Evolutionary conservation across 2,797 vertebrate genomes (phyloP).

Genomic region (Anguilla anguilla): DNA sequence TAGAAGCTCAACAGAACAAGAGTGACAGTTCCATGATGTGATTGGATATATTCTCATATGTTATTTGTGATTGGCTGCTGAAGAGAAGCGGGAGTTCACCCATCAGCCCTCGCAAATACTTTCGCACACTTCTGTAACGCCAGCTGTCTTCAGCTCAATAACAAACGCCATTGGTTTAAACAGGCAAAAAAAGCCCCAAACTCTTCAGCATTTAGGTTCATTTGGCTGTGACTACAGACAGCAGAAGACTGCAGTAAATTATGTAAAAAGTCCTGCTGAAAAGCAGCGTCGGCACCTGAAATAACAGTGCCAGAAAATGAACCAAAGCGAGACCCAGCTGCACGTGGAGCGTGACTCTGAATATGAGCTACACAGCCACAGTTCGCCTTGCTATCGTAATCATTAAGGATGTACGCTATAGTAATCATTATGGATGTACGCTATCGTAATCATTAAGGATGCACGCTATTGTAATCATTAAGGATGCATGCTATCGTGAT

Average conservation of each 20-base stretch:
- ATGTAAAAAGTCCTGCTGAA: slow-evolving; percentile 12
- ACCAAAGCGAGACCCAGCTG: neutral
- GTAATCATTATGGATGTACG: too few species aligned
- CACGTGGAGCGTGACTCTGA: neutral
- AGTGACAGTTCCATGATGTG: neutral
- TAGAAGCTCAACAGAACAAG: too few species aligned
- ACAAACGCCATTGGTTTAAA: slow-evolving; percentile 9
- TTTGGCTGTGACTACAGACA: slow-evolving; percentile 38
- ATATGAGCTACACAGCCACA: neutral
- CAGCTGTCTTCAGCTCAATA: slow-evolving; percentile 2
- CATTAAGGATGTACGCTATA: too few species aligned
- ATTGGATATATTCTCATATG: neutral
- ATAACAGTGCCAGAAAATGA: neutral
- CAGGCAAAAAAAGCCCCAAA: slow-evolving; percentile 30
- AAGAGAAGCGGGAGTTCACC: neutral
- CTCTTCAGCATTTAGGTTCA: slow-evolving; percentile 26
- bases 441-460: too few species aligned
- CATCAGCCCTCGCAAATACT: neutral
- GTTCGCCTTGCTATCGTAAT: neutral
- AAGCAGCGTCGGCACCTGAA: neutral
- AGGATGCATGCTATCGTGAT: too few species aligned
- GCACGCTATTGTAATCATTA: too few species aligned
- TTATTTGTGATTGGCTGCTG: neutral
- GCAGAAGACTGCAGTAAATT: slow-evolving; percentile 35
- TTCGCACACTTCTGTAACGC: neutral